These are phyloP conservation scores for Leptopterna dolabrata DNA, from an alignment of 2,888 invertebrate species.

Conservation along the genomic window DNA sequence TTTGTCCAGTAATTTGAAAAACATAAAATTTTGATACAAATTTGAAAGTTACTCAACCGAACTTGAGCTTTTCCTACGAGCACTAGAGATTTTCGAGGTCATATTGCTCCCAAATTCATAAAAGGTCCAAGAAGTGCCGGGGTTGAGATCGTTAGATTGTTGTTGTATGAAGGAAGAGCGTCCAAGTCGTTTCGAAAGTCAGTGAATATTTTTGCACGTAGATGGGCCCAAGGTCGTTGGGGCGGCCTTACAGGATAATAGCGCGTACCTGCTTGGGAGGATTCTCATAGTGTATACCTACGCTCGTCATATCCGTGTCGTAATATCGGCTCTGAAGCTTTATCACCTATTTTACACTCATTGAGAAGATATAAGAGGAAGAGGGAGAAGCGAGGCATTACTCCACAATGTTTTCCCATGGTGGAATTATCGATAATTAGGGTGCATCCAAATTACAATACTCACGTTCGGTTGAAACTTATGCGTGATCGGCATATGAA, in stretches of 20 bases:
- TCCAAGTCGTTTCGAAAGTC: background rate
- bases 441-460: conserved; percentile 40
- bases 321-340: conserved; percentile 28
- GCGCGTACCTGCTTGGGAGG: conserved; percentile 17
- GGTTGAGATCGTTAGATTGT: background rate
- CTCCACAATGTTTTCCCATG: conserved; percentile 34
- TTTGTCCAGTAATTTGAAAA: no score
- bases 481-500: conserved; percentile 24
- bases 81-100: no score
- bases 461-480: background rate
- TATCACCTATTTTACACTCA: conserved; percentile 44
- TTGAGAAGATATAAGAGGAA: background rate
- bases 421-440: conserved; percentile 45
- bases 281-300: background rate
- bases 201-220: conserved; percentile 23
- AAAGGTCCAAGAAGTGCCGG: no score
- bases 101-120: no score
- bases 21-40: no score
- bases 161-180: background rate
- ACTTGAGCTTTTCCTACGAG: no score
- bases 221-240: conserved; percentile 18
- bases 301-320: background rate
- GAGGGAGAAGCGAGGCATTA: background rate
- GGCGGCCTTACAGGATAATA: conserved; percentile 12
- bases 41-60: no score